A percentile compares a stretch with the other conserved stretches of the same genome.
These are phyloP conservation scores for Gambusia holbrooki DNA, from an alignment of 2,113 vertebrate genomes.

Conservation along the genomic window DNA sequence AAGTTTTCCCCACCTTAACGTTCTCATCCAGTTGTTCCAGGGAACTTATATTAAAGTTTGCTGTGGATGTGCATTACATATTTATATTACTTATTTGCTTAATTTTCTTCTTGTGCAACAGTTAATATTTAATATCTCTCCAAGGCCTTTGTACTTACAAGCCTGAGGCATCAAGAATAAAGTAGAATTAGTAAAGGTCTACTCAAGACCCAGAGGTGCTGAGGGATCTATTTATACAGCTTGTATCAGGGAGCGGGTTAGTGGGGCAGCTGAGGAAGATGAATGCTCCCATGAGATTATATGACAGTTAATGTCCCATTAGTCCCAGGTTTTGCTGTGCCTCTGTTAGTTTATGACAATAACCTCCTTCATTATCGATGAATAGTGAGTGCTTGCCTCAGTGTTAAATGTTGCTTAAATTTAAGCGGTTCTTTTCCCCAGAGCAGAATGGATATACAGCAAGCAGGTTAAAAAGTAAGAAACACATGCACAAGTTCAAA, in stretches of 20 bases:
- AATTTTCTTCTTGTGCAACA: slow-evolving; percentile 32
- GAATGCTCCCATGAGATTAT: slow-evolving; percentile 1
- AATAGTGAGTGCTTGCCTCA: background rate
- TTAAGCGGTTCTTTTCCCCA: background rate
- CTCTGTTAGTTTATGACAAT: background rate
- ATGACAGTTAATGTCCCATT: slow-evolving; percentile 9
- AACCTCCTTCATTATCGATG: background rate
- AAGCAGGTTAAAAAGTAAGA: no score
- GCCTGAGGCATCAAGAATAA: slow-evolving; percentile 20
- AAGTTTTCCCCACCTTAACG: background rate
- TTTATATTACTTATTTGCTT: slow-evolving; percentile 63
- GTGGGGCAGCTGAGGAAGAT: slow-evolving; percentile 1
- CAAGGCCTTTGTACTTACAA: slow-evolving; percentile 44
- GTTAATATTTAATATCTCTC: slow-evolving; percentile 58
- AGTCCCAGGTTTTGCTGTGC: background rate
- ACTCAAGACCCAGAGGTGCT: background rate
- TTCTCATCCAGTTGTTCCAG: slow-evolving; percentile 16
- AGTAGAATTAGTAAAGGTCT: slow-evolving; percentile 15
- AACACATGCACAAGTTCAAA: no score
- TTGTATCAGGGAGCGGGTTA: background rate
- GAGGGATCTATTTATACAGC: slow-evolving; percentile 9
- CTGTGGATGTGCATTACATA: slow-evolving; percentile 7
- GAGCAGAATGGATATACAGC: background rate
- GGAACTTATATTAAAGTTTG: background rate
- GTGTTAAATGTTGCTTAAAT: background rate